A percentile compares a stretch with the other conserved stretches of the same genome.
phyloP scores from a whole-genome alignment of 2,888 invertebrate species.

The Brachycybe producta region DNA sequence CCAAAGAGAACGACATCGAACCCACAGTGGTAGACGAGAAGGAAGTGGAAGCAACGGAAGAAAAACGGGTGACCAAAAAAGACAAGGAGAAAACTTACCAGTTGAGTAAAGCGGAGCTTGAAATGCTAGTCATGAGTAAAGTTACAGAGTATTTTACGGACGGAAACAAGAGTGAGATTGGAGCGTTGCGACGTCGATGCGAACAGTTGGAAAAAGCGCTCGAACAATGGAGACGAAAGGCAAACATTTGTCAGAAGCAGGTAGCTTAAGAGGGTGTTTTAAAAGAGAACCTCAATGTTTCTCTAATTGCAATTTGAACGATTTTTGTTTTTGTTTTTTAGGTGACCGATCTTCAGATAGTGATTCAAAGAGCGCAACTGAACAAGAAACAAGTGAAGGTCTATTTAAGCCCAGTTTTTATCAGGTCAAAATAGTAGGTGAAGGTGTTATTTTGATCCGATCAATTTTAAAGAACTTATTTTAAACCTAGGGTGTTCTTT shows the following conservation, averaged over 20 bases:
- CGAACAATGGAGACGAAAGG: constrained; percentile 14
- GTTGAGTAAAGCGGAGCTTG: constrained; percentile 13
- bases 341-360: constrained; percentile 11
- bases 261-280: constrained; percentile 1
- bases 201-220: constrained; percentile 9
- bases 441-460: too few species aligned
- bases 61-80: neutral
- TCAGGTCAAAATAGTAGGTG: too few species aligned
- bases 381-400: neutral
- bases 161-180: constrained; percentile 9
- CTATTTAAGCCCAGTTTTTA: too few species aligned
- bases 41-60: neutral
- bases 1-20: neutral
- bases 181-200: constrained; percentile 5
- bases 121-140: constrained; percentile 11
- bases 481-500: too few species aligned
- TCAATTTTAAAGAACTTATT: too few species aligned
- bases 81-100: constrained; percentile 5
- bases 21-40: neutral
- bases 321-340: neutral
- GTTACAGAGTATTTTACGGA: constrained; percentile 14
- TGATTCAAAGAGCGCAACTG: constrained; percentile 3
- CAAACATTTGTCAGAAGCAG: constrained; percentile 13
- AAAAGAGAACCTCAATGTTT: neutral
- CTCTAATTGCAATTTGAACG: neutral